A percentile compares a stretch with the other conserved stretches of the same genome.
Conservation (phyloP, 2,113 vertebrate species). For the Pseudonaja textilis region DNA sequence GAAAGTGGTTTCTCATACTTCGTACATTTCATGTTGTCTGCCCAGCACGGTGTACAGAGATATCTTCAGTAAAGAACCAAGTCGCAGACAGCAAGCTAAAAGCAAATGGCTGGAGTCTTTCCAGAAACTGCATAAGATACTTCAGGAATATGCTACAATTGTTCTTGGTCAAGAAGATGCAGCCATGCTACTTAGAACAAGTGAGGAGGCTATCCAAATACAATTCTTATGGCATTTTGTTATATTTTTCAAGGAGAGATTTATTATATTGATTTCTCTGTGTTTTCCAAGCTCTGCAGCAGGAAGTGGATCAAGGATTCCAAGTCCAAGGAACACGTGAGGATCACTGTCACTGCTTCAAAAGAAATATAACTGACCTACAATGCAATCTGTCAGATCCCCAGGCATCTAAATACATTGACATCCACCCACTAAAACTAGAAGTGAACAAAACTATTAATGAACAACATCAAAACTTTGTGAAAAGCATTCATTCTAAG, state of each 20-base stretch:
- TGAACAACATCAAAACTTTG: constrained; percentile 56
- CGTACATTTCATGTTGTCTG: constrained; percentile 15
- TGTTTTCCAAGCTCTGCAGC: constrained; percentile 59
- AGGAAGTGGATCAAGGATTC: constrained; percentile 65
- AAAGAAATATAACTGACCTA: constrained; percentile 67
- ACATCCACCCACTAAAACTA: constrained; percentile 53
- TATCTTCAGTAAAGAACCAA: constrained; percentile 61
- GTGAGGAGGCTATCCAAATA: constrained; percentile 37
- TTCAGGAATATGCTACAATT: constrained; percentile 51
- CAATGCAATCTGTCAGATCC: constrained; percentile 59
- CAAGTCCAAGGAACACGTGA: constrained; percentile 49
- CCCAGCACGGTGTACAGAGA: constrained; percentile 58
- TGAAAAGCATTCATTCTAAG: constrained; percentile 58
- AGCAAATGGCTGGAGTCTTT: constrained; percentile 59
- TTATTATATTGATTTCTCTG: not conserved
- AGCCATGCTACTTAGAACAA: constrained; percentile 59
- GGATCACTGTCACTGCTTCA: constrained; percentile 69
- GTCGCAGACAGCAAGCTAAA: constrained; percentile 51
- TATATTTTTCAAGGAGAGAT: not conserved
- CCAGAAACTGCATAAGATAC: constrained; percentile 50
- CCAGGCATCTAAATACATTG: constrained; percentile 54
- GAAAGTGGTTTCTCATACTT: constrained; percentile 15
- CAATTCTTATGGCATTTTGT: not conserved
- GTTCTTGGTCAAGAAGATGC: constrained; percentile 50
- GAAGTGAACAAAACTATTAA: constrained; percentile 56